Percentiles rank a stretch among this genome's conserved stretches.
Conservation (phyloP, 2,113 vertebrate species). For the Cyprichromis sp. region DNA sequence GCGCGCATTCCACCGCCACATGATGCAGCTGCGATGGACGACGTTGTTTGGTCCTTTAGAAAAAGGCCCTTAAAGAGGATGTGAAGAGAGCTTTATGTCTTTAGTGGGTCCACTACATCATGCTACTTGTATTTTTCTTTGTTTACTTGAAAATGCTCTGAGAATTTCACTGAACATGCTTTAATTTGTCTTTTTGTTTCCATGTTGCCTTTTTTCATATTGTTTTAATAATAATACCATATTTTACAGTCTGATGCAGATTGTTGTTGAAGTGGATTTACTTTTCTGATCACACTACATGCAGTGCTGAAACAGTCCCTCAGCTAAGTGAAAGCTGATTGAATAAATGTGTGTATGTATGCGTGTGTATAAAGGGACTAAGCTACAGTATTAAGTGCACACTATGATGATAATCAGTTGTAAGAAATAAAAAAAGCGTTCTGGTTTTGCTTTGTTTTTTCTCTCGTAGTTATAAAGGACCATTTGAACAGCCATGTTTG, state of each 20-base stretch:
- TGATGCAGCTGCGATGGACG: neutral
- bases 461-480: constrained; percentile 29
- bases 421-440: constrained; percentile 4
- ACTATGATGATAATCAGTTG: constrained; percentile 51
- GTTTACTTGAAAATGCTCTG: constrained; percentile 57
- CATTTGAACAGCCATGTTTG: neutral
- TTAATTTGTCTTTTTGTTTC: constrained; percentile 31
- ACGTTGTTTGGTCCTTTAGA: neutral
- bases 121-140: neutral
- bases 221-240: neutral
- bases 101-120: constrained; percentile 17
- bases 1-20: constrained; percentile 15
- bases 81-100: constrained; percentile 20
- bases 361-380: constrained; percentile 23
- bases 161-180: constrained; percentile 48
- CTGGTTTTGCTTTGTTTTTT: constrained; percentile 41
- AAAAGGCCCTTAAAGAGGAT: neutral
- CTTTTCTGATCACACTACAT: neutral
- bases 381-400: constrained; percentile 60
- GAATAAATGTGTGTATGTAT: neutral
- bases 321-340: neutral
- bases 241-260: neutral
- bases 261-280: neutral
- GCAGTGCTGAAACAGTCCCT: constrained; percentile 21
- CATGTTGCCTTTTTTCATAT: constrained; percentile 12